Evolutionary conservation across 2,888 invertebrate genomes (phyloP), one percentile per base, ranked within the genome.

Genomic region (Protonemura montana): DNA sequence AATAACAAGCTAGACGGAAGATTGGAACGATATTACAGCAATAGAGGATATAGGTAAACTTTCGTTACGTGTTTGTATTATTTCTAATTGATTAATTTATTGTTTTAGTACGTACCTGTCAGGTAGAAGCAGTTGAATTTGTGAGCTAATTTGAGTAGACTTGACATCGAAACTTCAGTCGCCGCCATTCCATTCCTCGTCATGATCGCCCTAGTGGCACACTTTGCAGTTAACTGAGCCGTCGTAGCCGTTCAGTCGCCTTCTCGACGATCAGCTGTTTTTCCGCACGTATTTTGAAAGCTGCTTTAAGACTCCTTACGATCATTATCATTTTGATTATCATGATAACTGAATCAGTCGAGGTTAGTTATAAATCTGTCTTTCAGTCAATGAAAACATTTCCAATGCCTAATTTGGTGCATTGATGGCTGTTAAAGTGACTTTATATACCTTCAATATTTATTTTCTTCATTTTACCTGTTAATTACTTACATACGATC

Each of bases 101-200:
- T 30, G 5, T 3, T 81, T 76, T 87, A n/a, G 78, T 88, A 90
- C 92, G 93, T 92, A 97, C 97, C 97, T 93, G 95, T 94, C 93
- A 97, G 92, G 92, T 97, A 97, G 92, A 97, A 97, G 93, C 96
- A 96, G 93, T 97, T 97, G 92, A 97, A 97, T 93, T 96, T 96
- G 91, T 95, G 95, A 87, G 97, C 97, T 91, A 97, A 93, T 92
- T 95, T 95, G 90, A 96, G 92, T 90, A 97, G 93, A 90, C 94
- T 93, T 91, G 95, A 95, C 93, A 95, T 93, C 90, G 87, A 85
- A 86, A 83, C 78, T 77, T 86, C 87, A 85, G 80, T 86, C 83
- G 86, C 86, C 87, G 87, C 87, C 87, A 87, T 87, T 86, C 87
- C 87, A 87, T 87, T 87, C 87, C 87, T 87, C 86, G 87, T 87